phyloP scores from a whole-genome alignment of 2,797 vertebrate species.

The Darevskia nairensis region DNA sequence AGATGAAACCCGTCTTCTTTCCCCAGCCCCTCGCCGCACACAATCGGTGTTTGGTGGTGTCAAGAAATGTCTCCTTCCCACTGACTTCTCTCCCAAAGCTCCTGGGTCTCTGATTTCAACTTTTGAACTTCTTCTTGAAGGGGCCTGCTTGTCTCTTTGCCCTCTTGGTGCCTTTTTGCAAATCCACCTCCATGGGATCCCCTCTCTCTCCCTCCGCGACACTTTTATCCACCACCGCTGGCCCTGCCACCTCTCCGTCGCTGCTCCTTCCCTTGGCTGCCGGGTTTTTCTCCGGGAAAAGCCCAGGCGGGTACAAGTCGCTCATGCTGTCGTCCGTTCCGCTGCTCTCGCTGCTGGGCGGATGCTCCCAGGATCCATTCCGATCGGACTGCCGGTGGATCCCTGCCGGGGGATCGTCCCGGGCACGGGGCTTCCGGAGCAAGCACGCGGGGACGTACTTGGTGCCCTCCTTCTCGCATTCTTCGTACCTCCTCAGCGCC shows the following conservation, averaged over 20 bases:
- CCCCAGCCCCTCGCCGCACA: too few relatives aligned
- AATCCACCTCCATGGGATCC: neutral
- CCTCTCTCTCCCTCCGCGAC: fast-evolving
- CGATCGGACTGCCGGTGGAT: slow-evolving; percentile 21
- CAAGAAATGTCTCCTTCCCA: too few relatives aligned
- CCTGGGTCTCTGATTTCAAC: too few relatives aligned
- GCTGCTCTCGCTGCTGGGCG: slow-evolving; percentile 77
- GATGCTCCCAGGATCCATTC: slow-evolving; percentile 81
- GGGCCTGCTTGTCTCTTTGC: slow-evolving; percentile 51
- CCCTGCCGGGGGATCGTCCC: fast-evolving
- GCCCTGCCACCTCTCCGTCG: neutral
- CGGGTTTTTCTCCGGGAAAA: slow-evolving; percentile 71
- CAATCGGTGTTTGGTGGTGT: too few relatives aligned
- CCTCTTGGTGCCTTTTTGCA: slow-evolving; percentile 38
- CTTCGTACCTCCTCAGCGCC: slow-evolving; percentile 85
- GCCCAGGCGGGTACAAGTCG: slow-evolving; percentile 88
- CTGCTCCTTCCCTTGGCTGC: neutral
- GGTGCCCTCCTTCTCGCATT: slow-evolving; percentile 85
- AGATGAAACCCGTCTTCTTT: too few relatives aligned
- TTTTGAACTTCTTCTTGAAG: too few relatives aligned
- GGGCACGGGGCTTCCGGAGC: slow-evolving; percentile 76
- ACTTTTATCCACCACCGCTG: fast-evolving
- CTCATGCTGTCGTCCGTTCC: slow-evolving; percentile 94
- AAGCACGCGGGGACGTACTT: slow-evolving; percentile 85
- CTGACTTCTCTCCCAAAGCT: too few relatives aligned